Conservation (phyloP, 2,797 vertebrate genomes). For the Valencia hispanica region DNA sequence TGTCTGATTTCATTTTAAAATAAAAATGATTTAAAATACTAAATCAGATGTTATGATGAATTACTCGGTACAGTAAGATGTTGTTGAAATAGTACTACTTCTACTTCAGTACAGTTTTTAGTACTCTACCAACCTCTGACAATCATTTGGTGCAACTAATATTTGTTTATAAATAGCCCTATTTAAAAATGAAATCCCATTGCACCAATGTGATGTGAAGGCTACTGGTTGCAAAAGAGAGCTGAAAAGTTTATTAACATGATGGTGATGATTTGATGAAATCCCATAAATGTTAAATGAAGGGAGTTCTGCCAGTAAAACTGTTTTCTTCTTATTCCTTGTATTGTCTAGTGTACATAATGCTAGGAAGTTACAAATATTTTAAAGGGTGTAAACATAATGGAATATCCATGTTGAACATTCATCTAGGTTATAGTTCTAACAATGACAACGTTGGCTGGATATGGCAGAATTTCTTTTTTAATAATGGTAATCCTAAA, state of each 20-base stretch:
- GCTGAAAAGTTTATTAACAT: background rate
- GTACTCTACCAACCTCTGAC: too few relatives aligned
- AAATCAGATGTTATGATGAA: too few relatives aligned
- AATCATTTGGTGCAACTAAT: too few relatives aligned
- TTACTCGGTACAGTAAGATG: too few relatives aligned
- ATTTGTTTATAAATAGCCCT: too few relatives aligned
- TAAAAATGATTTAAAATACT: too few relatives aligned
- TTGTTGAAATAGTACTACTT: too few relatives aligned
- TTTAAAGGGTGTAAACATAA: background rate
- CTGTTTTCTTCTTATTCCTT: background rate
- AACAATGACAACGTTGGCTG: background rate
- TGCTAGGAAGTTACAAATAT: background rate
- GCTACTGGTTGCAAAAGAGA: background rate
- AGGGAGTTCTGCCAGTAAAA: background rate
- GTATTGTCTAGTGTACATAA: background rate
- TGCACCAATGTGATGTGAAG: background rate
- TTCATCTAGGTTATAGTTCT: background rate
- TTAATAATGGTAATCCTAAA: constrained; percentile 7
- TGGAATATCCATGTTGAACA: background rate
- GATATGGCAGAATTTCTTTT: background rate
- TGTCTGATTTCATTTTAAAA: too few relatives aligned
- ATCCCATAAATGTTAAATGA: background rate
- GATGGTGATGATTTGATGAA: background rate
- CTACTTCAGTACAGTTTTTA: too few relatives aligned
- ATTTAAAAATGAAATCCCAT: background rate